Base-by-base conservation (phyloP, 2,113 vertebrate species). In the Hassar affinis region DNA sequence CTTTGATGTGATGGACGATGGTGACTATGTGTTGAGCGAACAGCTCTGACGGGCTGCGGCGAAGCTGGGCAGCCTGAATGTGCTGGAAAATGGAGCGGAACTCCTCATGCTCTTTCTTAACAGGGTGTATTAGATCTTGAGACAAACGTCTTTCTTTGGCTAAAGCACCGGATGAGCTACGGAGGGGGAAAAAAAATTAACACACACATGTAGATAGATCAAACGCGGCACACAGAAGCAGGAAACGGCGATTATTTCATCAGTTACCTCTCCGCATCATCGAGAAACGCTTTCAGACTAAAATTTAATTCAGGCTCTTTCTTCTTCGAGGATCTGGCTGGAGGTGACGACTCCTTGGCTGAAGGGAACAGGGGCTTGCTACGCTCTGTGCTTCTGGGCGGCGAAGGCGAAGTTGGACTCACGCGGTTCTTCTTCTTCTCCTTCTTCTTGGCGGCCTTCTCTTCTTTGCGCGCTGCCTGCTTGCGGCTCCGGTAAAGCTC, bases 21-120 rank as follows among this genome's bases (percentile, higher is more conserved):
- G 96, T 98, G 92, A 99, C 97, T 78, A 99, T 97, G 84, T 99
- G 98, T 89, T 99, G 98, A 84, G 97, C 97, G 87, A 99, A 99
- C 49, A 99, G 92, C 81, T 99, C 98, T 0, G 97, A 96, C 3
- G 97, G 97, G 86, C 96, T 99, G 8, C 96, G 92, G 64, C 95
- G 95, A 18, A 97, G 95, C 93, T 98, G 97, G 25, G 96, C 92
- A 10, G 96, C 94, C 89, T 99, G 96, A 89, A 99, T 96, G 3
- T 99, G 97, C 80, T 99, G 96, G 91, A 99, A 99, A 92, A 99
- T 97, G 2, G 98, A 99, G 64, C 95, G 96, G 82, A 99, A 99
- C 88, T 98, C 97, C 30, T 87, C 86, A 4, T 96, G 93, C 66
- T 98, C 96, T 22, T 98, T 98, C 91, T 96, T 98, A 89, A 94